A percentile compares a stretch with the other conserved stretches of the same genome.
Conservation (phyloP, 2,113 vertebrate species). For the Nycticorax nycticorax region DNA sequence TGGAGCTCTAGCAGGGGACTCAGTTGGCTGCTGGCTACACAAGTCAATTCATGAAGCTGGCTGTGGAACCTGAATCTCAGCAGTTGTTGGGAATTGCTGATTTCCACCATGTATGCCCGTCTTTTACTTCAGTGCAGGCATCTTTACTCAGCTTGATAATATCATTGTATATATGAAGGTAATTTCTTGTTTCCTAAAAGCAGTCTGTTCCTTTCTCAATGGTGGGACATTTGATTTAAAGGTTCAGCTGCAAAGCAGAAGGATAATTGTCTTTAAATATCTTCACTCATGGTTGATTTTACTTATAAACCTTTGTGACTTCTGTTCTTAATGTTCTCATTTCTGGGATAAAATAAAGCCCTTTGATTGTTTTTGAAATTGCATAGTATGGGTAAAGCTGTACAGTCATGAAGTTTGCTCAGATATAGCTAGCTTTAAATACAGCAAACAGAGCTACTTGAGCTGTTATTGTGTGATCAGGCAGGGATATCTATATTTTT, state of each 20-base stretch:
- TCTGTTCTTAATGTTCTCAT: neutral
- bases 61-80: neutral
- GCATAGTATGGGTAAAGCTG: neutral
- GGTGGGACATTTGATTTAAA: neutral
- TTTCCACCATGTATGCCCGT: accelerated
- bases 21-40: neutral
- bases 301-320: neutral
- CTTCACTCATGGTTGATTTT: slow-evolving; percentile 9
- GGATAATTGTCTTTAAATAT: neutral
- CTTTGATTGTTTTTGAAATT: neutral
- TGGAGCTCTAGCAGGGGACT: neutral
- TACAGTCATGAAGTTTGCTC: neutral
- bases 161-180: neutral
- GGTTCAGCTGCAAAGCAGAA: neutral
- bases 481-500: neutral
- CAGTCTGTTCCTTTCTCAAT: neutral
- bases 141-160: neutral
- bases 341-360: neutral
- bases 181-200: neutral
- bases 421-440: neutral
- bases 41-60: neutral
- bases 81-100: neutral
- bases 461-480: neutral
- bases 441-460: neutral
- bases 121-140: neutral